phyloP scores from a whole-genome alignment of 2,113 vertebrate species.

The Chitala chitala region DNA sequence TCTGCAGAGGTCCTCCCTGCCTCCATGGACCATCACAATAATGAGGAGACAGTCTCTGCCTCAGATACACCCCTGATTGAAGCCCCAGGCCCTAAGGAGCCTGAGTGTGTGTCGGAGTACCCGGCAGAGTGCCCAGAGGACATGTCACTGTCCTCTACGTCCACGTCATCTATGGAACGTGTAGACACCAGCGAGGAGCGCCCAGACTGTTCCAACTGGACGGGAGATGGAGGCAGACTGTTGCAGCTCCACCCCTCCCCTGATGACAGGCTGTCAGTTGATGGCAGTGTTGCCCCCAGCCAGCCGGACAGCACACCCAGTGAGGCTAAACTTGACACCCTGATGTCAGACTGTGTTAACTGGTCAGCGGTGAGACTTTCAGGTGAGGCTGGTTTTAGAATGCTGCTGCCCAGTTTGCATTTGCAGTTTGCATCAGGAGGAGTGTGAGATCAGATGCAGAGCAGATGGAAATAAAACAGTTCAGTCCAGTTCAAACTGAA shows the following conservation, averaged over 20 bases:
- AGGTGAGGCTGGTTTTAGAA: constrained; percentile 41
- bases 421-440: no score
- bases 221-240: constrained; percentile 50
- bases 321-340: constrained; percentile 41
- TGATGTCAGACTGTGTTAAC: constrained; percentile 55
- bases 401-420: neutral
- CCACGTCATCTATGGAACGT: constrained; percentile 82
- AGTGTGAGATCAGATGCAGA: neutral
- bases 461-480: neutral
- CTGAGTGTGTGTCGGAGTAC: constrained; percentile 53
- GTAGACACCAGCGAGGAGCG: constrained; percentile 92
- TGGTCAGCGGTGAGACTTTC: constrained; percentile 45
- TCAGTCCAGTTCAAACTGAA: no score
- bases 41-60: neutral
- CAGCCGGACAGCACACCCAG: constrained; percentile 20
- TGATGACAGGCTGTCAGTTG: constrained; percentile 41
- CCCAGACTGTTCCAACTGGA: constrained; percentile 83
- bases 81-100: constrained; percentile 33
- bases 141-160: constrained; percentile 88
- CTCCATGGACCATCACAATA: constrained; percentile 10
- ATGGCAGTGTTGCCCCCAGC: constrained; percentile 18
- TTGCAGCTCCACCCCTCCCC: constrained; percentile 48
- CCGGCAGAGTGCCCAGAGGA: constrained; percentile 81
- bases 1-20: constrained; percentile 27
- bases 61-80: neutral